These are phyloP conservation scores for Orthosia cruda DNA, from an alignment of 2,888 invertebrate genomes.

Conservation along the genomic window DNA sequence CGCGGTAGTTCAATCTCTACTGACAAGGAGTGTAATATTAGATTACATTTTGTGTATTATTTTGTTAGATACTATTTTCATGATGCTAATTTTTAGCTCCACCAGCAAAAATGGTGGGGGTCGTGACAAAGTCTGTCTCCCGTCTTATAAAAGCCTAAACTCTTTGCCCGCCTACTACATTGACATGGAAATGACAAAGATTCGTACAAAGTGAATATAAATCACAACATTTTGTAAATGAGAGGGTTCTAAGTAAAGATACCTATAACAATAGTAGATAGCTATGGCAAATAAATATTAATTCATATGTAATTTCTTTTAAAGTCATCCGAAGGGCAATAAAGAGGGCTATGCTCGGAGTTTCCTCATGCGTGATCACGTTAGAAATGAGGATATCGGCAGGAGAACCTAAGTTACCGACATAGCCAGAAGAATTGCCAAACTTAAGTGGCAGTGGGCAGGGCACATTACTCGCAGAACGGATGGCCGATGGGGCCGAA, in stretches of 20 bases:
- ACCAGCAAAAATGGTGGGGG: background rate
- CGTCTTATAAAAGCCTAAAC: conserved; percentile 16
- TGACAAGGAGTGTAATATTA: background rate
- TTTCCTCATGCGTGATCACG: no score
- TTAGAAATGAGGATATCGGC: no score
- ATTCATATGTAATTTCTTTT: no score
- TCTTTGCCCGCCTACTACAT: background rate
- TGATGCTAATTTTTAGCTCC: background rate
- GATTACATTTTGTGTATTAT: background rate
- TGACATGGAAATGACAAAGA: conserved; percentile 13
- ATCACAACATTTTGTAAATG: conserved; percentile 26
- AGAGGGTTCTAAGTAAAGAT: background rate
- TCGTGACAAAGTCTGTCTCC: background rate
- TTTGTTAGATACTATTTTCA: background rate
- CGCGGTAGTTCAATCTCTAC: conserved; percentile 32
- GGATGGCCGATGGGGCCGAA: no score
- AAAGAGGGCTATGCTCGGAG: no score
- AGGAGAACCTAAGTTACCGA: no score
- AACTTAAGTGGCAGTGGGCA: no score
- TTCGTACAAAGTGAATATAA: background rate
- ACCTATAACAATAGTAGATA: no score
- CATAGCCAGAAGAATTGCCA: no score
- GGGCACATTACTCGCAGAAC: no score
- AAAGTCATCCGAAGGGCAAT: no score
- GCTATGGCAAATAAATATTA: no score